Evolutionary conservation across 2,113 vertebrate species (phyloP).

Genomic region (Boulengerochromis microlepis): DNA sequence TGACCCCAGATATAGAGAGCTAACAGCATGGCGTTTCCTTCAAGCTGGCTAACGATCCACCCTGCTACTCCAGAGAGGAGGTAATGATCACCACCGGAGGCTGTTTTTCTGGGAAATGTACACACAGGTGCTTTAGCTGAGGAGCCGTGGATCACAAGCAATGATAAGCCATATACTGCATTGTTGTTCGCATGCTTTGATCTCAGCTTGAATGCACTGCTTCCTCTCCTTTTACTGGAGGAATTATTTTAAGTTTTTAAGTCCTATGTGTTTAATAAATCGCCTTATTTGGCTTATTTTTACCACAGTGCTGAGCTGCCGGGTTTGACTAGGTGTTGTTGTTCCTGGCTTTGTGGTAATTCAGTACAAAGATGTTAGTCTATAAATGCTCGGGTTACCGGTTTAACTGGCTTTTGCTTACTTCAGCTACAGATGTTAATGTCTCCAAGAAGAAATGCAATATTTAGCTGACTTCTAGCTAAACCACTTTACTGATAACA

Average conservation of each 20-base stretch:
- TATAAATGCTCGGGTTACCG: neutral
- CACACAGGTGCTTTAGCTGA: slow-evolving; percentile 48
- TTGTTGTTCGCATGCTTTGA: slow-evolving; percentile 49
- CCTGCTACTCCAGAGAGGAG: slow-evolving; percentile 42
- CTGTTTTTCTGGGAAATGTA: slow-evolving; percentile 44
- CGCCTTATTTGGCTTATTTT: slow-evolving; percentile 1
- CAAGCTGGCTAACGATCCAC: slow-evolving; percentile 51
- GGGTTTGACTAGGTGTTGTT: neutral
- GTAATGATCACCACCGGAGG: slow-evolving; percentile 56
- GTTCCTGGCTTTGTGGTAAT: neutral
- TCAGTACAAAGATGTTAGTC: neutral
- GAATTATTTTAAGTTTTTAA: slow-evolving; percentile 41
- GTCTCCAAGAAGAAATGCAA: neutral
- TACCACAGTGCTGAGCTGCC: neutral
- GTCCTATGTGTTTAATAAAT: slow-evolving; percentile 44
- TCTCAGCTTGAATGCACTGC: slow-evolving; percentile 39
- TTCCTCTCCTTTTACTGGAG: slow-evolving; percentile 11
- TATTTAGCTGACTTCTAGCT: neutral
- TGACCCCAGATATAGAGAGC: slow-evolving; percentile 37
- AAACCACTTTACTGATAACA: neutral
- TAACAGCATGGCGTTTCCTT: slow-evolving; percentile 41
- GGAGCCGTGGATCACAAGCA: slow-evolving; percentile 32
- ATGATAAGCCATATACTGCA: slow-evolving; percentile 3
- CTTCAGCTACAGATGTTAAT: neutral
- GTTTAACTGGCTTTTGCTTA: neutral